Conservation (phyloP, 1,140 invertebrate genomes). For the Geopemphigus sp. region DNA sequence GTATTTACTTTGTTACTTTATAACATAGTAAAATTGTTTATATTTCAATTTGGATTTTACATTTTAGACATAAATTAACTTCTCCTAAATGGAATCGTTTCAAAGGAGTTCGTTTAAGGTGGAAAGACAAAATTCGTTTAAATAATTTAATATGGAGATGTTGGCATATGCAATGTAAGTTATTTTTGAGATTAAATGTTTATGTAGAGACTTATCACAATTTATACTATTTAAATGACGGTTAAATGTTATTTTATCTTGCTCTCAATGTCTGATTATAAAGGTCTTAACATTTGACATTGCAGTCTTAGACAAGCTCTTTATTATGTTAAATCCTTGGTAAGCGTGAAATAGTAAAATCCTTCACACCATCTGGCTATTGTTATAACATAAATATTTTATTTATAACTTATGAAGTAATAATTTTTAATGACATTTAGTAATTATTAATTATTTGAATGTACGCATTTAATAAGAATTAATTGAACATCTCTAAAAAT, state of each 20-base stretch:
- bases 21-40: background rate
- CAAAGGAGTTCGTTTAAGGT: conserved; percentile 92
- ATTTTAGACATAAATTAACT: conserved; percentile 90
- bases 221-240: conserved; percentile 38
- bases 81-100: conserved; percentile 99
- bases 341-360: conserved; percentile 24
- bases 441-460: background rate
- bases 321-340: conserved; percentile 36
- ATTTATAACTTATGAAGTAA: background rate
- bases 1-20: background rate
- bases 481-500: background rate
- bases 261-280: conserved; percentile 36
- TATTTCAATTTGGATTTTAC: conserved; percentile 24
- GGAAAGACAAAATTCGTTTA: conserved; percentile 97
- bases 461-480: background rate
- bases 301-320: conserved; percentile 30
- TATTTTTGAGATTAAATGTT: conserved; percentile 47
- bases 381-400: background rate
- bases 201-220: conserved; percentile 43
- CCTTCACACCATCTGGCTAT: background rate
- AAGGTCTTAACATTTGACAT: conserved; percentile 49
- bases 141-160: conserved; percentile 99
- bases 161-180: conserved; percentile 99
- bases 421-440: background rate
- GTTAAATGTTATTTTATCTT: conserved; percentile 40